Base-by-base conservation (phyloP, 2,888 invertebrate species). In the Megalurothrips usitatus region DNA sequence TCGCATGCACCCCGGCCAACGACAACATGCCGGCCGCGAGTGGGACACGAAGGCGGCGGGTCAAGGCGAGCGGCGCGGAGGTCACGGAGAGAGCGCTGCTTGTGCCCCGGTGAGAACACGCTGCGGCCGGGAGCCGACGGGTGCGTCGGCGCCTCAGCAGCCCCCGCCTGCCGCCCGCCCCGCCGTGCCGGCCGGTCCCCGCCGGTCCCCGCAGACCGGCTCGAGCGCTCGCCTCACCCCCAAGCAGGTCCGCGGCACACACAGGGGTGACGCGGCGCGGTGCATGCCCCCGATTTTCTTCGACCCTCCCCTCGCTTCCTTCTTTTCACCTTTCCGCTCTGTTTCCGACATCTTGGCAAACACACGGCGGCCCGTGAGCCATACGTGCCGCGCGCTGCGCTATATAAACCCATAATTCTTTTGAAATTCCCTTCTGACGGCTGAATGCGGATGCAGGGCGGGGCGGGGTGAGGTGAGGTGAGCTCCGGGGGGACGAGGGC, bases 331-430 rank as follows among this genome's bases (percentile, higher is more conserved):
- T 68, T 68, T 23, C 68, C 68, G 68, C 68, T 68, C 68, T 68
- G 68, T 68, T 68, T 68, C 68, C 68, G 68, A 68, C 68, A 68
- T 68, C 68, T 68, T 68, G 68, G 68, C 68, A 68, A 68, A 68
- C 68, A 68, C 49, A 12, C 9, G 49, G 9, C 68, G n/a, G 58
- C n/a, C 58, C 58, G 58, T 58, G 34, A 43, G 34, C 52, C 52
- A 52, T 19, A 8, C 68, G 68, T 23, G 68, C 68, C 68, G 68
- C 68, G n/a, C 68, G n/a, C n/a, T n/a, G 63, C 63, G 8, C n/a
- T 68, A 23, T 68, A 68, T 68, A n/a, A 68, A 68, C 68, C 68
- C 23, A 68, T 68, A 68, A 68, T 68, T 68, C 68, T 68, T 68
- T 68, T 68, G 23, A 68, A 68, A 68, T 68, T 68, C 23, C 68